Evolutionary conservation across 2,888 invertebrate species (phyloP).

Genomic region (Eurytoma californica): DNA sequence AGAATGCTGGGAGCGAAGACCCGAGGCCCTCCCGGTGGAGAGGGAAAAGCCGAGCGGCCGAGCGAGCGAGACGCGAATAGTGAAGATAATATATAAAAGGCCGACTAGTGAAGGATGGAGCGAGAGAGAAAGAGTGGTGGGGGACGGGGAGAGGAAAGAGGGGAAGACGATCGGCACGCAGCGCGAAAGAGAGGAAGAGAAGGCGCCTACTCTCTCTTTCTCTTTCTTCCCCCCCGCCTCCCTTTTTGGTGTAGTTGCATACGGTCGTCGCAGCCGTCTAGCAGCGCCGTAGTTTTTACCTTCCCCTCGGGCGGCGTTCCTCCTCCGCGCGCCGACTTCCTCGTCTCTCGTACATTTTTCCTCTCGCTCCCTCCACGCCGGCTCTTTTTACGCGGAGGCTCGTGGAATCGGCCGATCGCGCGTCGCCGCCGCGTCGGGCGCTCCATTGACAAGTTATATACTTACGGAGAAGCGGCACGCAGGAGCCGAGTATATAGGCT

Average conservation of each 20-base stretch:
- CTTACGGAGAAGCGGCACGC: background rate
- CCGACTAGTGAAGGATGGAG: slow-evolving; percentile 23
- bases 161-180: slow-evolving; percentile 23
- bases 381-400: background rate
- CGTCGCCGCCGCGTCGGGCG: background rate
- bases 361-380: background rate
- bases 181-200: slow-evolving; percentile 29
- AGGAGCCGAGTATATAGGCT: background rate
- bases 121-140: slow-evolving; percentile 11
- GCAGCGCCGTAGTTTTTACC: too few species aligned
- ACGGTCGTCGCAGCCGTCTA: background rate
- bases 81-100: slow-evolving; percentile 24
- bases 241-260: background rate
- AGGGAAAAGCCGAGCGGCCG: background rate
- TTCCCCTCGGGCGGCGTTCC: background rate
- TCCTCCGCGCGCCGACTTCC: background rate
- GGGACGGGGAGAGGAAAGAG: slow-evolving; percentile 18
- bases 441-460: slow-evolving; percentile 33
- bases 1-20: slow-evolving; percentile 34
- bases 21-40: background rate
- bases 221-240: background rate
- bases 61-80: slow-evolving; percentile 15
- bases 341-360: background rate
- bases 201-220: slow-evolving; percentile 41
- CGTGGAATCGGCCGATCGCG: slow-evolving; percentile 19